phyloP scores from a whole-genome alignment of 2,113 vertebrate species.

The Chrysochloris asiatica region DNA sequence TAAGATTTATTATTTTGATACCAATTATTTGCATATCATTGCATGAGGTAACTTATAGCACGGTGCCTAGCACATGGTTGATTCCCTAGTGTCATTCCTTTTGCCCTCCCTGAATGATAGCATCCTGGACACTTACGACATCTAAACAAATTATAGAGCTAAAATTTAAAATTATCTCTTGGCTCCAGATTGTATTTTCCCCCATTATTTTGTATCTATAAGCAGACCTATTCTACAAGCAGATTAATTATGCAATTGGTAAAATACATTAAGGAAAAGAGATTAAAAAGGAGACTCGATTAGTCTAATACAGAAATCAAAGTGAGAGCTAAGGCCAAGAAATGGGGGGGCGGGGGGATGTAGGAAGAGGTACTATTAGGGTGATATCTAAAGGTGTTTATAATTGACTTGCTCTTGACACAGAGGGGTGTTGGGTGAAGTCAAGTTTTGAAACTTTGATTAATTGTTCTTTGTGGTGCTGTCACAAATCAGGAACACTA shows the following conservation, averaged over 20 bases:
- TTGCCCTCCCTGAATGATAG: not conserved
- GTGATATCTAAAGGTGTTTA: not conserved
- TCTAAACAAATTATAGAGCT: slow-evolving; percentile 33
- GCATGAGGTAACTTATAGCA: not conserved
- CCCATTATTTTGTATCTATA: too few species aligned
- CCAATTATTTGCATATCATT: not conserved
- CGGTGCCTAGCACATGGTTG: not conserved
- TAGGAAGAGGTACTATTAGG: not conserved
- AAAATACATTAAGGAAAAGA: not conserved
- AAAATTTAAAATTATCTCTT: not conserved
- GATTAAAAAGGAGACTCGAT: not conserved
- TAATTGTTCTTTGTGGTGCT: slow-evolving; percentile 20
- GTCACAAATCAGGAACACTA: slow-evolving; percentile 30
- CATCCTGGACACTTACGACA: not conserved
- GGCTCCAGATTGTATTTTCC: not conserved
- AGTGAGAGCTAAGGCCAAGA: not conserved
- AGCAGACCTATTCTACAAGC: slow-evolving; percentile 44
- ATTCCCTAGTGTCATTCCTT: not conserved
- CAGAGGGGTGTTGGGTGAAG: not conserved
- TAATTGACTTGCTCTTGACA: not conserved
- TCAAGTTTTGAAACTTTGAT: slow-evolving; percentile 12
- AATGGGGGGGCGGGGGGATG: not conserved
- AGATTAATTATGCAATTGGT: slow-evolving; percentile 29
- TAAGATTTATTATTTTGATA: not conserved
- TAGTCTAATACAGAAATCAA: not conserved